Evolutionary conservation across 2,113 vertebrate genomes (phyloP).

Genomic region (Mormoops blainvillei): DNA sequence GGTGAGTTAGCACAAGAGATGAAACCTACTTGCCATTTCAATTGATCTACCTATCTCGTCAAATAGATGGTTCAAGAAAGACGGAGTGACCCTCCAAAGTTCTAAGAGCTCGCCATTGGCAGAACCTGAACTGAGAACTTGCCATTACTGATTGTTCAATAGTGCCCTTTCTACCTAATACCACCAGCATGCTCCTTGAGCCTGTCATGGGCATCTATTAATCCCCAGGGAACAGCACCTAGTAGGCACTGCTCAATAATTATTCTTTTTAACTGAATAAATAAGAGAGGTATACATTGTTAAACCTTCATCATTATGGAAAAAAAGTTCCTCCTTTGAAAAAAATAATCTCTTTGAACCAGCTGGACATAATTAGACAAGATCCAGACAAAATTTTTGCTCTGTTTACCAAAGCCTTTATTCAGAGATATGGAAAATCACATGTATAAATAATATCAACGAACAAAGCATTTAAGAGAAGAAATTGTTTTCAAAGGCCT

Average conservation of each 20-base stretch:
- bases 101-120: neutral
- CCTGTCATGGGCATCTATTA: neutral
- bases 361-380: constrained; percentile 9
- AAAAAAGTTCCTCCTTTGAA: neutral
- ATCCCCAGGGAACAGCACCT: neutral
- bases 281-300: neutral
- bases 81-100: neutral
- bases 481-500: neutral
- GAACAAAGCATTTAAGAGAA: neutral
- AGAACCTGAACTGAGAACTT: neutral
- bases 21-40: constrained; percentile 2
- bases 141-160: neutral
- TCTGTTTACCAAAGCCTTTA: constrained; percentile 26
- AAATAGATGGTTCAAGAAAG: constrained; percentile 9
- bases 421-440: neutral
- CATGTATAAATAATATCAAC: neutral
- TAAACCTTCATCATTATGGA: neutral
- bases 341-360: neutral
- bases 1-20: neutral
- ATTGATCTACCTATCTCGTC: constrained; percentile 9
- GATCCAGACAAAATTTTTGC: neutral
- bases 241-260: neutral
- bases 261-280: neutral
- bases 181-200: neutral
- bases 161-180: neutral